Percentiles rank a stretch among this genome's conserved stretches.
Evolutionary conservation across 2,888 invertebrate species (phyloP).

Genomic region (Villa cingulata): DNA sequence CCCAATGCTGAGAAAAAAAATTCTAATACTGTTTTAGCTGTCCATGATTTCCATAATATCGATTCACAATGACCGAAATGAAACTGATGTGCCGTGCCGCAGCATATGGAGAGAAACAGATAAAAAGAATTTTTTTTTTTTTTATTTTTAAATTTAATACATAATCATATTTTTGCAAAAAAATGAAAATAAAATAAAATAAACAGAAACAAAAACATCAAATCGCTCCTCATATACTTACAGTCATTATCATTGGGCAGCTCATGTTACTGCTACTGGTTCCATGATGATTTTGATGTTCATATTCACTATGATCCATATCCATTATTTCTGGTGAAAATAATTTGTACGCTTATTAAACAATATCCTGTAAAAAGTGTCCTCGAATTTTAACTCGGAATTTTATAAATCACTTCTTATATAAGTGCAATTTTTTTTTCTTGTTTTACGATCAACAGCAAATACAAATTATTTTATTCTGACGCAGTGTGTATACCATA

Average conservation of each 20-base stretch:
- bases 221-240: conserved; percentile 18
- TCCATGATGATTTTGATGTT: conserved; percentile 2
- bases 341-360: too few relatives aligned
- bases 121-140: not conserved
- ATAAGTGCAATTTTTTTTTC: too few relatives aligned
- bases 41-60: conserved; percentile 71
- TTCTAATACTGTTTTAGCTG: conserved; percentile 53
- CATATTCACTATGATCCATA: conserved; percentile 22
- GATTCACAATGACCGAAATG: conserved; percentile 63
- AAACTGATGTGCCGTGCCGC: too few relatives aligned
- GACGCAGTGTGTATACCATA: too few relatives aligned
- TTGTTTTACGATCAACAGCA: too few relatives aligned
- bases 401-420: too few relatives aligned
- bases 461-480: too few relatives aligned
- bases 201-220: not conserved
- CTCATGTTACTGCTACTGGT: conserved; percentile 3
- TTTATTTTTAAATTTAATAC: not conserved
- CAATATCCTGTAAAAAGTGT: too few relatives aligned
- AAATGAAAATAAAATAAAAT: not conserved
- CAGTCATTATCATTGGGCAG: conserved; percentile 33
- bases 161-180: not conserved
- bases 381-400: too few relatives aligned
- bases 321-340: too few relatives aligned
- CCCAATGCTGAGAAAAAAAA: conserved; percentile 79
- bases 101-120: conserved; percentile 33